A percentile compares a stretch with the other conserved stretches of the same genome.
Evolutionary conservation across 2,113 vertebrate genomes (phyloP).

Genomic region (Falcunculus frontatus): DNA sequence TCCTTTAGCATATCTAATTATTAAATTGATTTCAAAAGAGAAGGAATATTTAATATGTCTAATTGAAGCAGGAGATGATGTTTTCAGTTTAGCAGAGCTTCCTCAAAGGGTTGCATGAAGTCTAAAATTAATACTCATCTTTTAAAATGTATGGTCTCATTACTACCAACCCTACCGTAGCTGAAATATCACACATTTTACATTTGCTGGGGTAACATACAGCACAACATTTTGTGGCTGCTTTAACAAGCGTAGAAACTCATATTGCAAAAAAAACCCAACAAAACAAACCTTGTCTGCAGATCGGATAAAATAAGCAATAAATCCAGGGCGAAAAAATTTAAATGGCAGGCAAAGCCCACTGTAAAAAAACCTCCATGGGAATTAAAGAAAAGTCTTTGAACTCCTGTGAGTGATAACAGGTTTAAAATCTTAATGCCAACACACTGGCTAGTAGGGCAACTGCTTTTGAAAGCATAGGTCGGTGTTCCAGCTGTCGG

Average conservation of each 20-base stretch:
- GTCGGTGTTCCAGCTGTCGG: not conserved
- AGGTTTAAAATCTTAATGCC: not conserved
- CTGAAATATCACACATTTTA: conserved; percentile 15
- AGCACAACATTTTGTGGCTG: not conserved
- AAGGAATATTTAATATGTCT: not conserved
- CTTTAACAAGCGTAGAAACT: not conserved
- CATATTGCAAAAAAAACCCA: not conserved
- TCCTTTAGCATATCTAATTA: not conserved
- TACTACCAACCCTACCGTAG: not conserved
- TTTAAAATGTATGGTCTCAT: not conserved
- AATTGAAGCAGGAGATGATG: not conserved
- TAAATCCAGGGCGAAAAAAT: not conserved
- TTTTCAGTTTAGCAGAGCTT: not conserved
- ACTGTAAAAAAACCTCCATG: not conserved
- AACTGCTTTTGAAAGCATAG: not conserved
- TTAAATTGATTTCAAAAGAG: not conserved
- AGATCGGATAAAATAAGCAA: not conserved
- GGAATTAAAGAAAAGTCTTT: not conserved
- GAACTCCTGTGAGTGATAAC: not conserved
- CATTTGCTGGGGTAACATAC: not conserved
- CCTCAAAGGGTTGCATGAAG: not conserved
- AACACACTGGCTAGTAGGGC: not conserved
- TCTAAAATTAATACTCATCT: not conserved
- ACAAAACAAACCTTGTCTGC: not conserved
- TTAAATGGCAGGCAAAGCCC: not conserved